Conservation (phyloP, 2,888 invertebrate species). For the Sturmia bella region DNA sequence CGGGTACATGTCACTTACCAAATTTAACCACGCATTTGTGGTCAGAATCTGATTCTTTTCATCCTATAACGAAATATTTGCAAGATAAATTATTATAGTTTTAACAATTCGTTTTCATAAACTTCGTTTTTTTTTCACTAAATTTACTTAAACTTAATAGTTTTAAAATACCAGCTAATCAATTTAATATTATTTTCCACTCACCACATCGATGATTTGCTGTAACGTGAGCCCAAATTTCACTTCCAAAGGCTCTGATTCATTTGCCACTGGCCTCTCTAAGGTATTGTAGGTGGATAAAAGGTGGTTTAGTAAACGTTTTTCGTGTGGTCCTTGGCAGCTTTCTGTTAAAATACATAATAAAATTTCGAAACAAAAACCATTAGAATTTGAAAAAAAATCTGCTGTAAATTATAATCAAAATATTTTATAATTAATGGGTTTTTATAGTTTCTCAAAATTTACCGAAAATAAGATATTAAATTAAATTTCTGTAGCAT, state of each 20-base stretch:
- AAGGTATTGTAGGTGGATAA: slow-evolving; percentile 92
- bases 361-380: slow-evolving; percentile 16
- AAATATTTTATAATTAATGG: too few species aligned
- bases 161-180: slow-evolving; percentile 43
- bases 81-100: slow-evolving; percentile 70
- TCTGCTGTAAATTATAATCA: too few species aligned
- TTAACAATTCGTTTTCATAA: slow-evolving; percentile 42
- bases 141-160: slow-evolving; percentile 55
- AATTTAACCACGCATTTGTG: slow-evolving; percentile 98
- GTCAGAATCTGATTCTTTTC: slow-evolving; percentile 99
- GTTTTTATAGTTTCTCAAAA: too few species aligned
- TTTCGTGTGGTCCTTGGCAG: slow-evolving; percentile 94
- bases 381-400: too few species aligned
- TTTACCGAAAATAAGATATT: too few species aligned
- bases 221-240: slow-evolving; percentile 95
- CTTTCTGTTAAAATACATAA: slow-evolving; percentile 86
- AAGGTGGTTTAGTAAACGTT: slow-evolving; percentile 91
- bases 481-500: too few species aligned
- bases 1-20: slow-evolving; percentile 91
- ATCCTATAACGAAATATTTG: slow-evolving; percentile 89
- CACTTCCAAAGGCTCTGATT: slow-evolving; percentile 94
- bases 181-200: slow-evolving; percentile 80
- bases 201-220: slow-evolving; percentile 97
- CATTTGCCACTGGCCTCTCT: slow-evolving; percentile 95
- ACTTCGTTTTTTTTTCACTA: slow-evolving; percentile 51